These are phyloP conservation scores for Atrichornis clamosus DNA, from an alignment of 2,113 vertebrate genomes.

Conservation along the genomic window DNA sequence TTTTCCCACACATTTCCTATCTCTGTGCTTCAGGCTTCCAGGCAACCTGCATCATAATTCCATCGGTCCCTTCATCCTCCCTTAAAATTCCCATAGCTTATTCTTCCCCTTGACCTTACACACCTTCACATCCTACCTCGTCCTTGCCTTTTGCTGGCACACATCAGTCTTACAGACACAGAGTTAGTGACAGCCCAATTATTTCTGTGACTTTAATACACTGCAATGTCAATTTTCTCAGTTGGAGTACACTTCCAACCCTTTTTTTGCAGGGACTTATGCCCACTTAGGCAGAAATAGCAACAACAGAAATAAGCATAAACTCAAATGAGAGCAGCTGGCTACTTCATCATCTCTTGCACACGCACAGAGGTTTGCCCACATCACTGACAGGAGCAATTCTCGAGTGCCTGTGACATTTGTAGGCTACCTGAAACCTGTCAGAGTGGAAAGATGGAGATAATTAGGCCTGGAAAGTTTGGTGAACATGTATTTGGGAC, in stretches of 20 bases:
- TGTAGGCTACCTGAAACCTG: not conserved
- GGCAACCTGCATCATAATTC: not conserved
- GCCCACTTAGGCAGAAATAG: not conserved
- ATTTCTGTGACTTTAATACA: not conserved
- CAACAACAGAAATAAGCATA: not conserved
- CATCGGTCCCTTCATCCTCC: not conserved
- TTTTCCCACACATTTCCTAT: not conserved
- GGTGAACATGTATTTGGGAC: not conserved
- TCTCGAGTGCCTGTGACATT: rapidly evolving
- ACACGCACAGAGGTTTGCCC: not conserved
- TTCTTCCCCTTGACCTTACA: not conserved
- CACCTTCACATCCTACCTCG: not conserved
- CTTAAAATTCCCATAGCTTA: not conserved
- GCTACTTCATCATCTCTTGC: not conserved
- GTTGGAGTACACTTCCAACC: not conserved
- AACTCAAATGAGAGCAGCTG: not conserved
- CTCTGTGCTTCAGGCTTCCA: not conserved
- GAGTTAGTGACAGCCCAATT: not conserved
- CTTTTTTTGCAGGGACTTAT: not conserved
- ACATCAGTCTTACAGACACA: not conserved
- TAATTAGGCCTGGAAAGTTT: not conserved
- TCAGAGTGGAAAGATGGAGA: not conserved
- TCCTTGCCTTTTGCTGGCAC: not conserved
- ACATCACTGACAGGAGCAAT: not conserved
- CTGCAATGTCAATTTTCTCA: not conserved